Percentiles rank a stretch among this genome's conserved stretches.
These are phyloP conservation scores for Phymastichus coffea DNA, from an alignment of 1,140 invertebrate species.

Conservation along the genomic window DNA sequence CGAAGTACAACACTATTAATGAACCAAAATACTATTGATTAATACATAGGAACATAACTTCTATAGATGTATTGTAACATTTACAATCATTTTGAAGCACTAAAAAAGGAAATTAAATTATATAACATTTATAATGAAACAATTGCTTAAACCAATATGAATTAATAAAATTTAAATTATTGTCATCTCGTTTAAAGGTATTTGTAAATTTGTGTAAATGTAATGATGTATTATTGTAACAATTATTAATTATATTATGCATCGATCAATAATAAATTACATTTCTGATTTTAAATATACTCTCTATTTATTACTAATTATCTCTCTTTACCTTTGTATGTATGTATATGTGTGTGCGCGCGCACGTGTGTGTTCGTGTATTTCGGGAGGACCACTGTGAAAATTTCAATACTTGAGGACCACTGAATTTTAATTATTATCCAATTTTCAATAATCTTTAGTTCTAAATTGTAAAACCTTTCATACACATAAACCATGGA, in stretches of 20 bases:
- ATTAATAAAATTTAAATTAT: constrained; percentile 8
- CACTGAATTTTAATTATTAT: too few species aligned
- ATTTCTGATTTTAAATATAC: constrained; percentile 40
- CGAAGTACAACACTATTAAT: constrained; percentile 9
- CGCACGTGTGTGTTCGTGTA: too few species aligned
- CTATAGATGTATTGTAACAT: background rate
- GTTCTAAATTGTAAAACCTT: too few species aligned
- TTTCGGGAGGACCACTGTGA: too few species aligned
- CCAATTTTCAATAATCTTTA: too few species aligned
- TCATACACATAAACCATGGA: too few species aligned
- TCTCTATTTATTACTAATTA: background rate
- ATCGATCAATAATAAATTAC: constrained; percentile 43
- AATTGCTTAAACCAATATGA: background rate
- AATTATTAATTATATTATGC: constrained; percentile 29
- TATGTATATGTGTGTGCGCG: too few species aligned
- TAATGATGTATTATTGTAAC: constrained; percentile 46
- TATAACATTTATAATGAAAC: background rate
- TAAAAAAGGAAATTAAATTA: too few species aligned
- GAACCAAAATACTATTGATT: background rate
- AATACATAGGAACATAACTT: background rate
- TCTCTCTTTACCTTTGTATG: background rate
- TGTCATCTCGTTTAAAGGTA: constrained; percentile 39
- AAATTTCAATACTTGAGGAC: too few species aligned
- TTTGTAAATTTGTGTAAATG: constrained; percentile 54
- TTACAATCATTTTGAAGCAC: too few species aligned